These are phyloP conservation scores for Pygoscelis adeliae DNA, from an alignment of 2,113 vertebrate species.

Conservation along the genomic window DNA sequence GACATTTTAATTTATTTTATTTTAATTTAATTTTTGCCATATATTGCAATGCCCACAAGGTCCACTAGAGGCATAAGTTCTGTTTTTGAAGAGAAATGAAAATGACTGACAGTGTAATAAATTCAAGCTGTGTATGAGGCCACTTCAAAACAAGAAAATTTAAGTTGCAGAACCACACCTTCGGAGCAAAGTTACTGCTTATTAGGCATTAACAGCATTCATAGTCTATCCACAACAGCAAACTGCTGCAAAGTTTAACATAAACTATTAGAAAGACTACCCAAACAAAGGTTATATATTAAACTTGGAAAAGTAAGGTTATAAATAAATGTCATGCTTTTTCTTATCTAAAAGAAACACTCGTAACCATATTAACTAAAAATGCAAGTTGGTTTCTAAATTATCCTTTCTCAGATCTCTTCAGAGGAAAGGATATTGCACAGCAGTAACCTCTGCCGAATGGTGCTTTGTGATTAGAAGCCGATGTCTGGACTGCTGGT, in stretches of 20 bases:
- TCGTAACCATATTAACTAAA: neutral
- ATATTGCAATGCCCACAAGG: neutral
- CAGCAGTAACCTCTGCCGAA: neutral
- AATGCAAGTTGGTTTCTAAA: neutral
- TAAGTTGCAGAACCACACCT: neutral
- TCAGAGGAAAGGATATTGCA: neutral
- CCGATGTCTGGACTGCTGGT: neutral
- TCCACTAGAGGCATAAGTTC: neutral
- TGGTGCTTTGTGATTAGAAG: neutral
- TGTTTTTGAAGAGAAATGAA: neutral
- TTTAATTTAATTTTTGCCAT: neutral
- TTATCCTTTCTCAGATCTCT: neutral
- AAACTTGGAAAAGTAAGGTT: neutral
- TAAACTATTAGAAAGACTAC: neutral
- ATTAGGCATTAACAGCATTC: neutral
- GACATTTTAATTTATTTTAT: neutral
- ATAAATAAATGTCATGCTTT: neutral
- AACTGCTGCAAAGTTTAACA: neutral
- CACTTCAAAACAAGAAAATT: neutral
- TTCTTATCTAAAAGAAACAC: slow-evolving; percentile 16
- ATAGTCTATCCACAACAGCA: neutral
- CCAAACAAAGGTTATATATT: neutral
- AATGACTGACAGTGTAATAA: neutral
- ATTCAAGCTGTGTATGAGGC: neutral
- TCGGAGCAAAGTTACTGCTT: neutral